Percentiles rank a stretch among this genome's conserved stretches.
Evolutionary conservation across 2,797 vertebrate species (phyloP).

Genomic region (Pseudotriccus pelzelni): DNA sequence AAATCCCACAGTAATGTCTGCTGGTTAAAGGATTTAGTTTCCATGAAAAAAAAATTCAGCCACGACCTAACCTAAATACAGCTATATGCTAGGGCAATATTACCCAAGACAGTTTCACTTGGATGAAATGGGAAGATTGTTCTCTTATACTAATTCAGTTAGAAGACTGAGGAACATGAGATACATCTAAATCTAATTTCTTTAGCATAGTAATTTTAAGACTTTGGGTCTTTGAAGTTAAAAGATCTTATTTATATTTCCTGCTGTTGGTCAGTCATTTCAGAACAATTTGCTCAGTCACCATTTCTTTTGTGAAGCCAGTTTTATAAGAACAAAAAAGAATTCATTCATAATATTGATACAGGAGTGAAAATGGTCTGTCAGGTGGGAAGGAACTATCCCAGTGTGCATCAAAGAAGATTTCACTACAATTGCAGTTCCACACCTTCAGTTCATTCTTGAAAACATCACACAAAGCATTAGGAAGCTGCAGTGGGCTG

Average conservation of each 20-base stretch:
- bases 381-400: not conserved
- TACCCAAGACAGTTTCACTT: slow-evolving; percentile 28
- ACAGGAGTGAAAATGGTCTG: not conserved
- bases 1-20: slow-evolving; percentile 63
- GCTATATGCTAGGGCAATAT: not conserved
- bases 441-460: not conserved
- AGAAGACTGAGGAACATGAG: slow-evolving; percentile 34
- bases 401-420: not conserved
- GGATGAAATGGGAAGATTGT: slow-evolving; percentile 17
- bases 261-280: not conserved
- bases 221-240: slow-evolving; percentile 7
- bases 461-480: not conserved
- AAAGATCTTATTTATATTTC: slow-evolving; percentile 36
- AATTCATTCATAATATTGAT: not conserved
- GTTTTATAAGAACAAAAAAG: not conserved
- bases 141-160: slow-evolving; percentile 56
- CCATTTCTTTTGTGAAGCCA: not conserved
- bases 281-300: slow-evolving; percentile 2
- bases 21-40: slow-evolving; percentile 60
- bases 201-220: not conserved
- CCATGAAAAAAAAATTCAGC: slow-evolving; percentile 39
- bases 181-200: slow-evolving; percentile 45
- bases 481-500: not conserved
- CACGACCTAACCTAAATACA: slow-evolving; percentile 36
- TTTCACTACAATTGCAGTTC: not conserved